phyloP scores from a whole-genome alignment of 2,797 vertebrate species.

The Picus viridis region DNA sequence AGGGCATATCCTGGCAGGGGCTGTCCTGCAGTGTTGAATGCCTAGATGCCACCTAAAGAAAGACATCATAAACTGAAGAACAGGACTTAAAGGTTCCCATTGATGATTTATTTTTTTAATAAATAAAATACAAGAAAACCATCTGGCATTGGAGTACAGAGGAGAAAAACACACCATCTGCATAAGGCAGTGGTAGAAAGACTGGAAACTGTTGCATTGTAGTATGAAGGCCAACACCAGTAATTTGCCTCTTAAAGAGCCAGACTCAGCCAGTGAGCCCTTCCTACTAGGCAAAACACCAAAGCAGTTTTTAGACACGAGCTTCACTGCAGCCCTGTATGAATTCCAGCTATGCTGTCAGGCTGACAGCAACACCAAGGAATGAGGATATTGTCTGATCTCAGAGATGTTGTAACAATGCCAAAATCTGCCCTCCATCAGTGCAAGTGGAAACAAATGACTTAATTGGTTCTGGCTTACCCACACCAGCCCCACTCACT shows the following conservation, averaged over 20 bases:
- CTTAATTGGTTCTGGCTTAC: background rate
- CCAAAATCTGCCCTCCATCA: background rate
- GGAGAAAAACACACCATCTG: background rate
- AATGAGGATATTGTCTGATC: background rate
- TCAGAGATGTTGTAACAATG: background rate
- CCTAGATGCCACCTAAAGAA: background rate
- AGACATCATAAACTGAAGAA: background rate
- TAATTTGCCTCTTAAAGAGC: background rate
- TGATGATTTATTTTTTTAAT: background rate
- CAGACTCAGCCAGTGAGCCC: background rate
- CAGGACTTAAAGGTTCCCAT: background rate
- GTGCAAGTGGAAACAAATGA: slow-evolving; percentile 32
- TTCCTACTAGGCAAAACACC: background rate
- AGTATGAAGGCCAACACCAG: background rate
- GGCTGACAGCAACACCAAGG: background rate
- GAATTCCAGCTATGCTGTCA: background rate
- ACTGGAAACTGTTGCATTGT: background rate
- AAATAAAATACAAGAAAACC: background rate
- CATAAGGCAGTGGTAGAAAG: background rate
- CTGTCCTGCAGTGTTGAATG: background rate
- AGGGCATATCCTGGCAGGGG: background rate
- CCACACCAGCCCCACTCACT: background rate
- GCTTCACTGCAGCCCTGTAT: background rate
- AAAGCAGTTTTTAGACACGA: background rate
- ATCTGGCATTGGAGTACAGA: background rate